Percentiles rank a stretch among this genome's conserved stretches.
phyloP scores from a whole-genome alignment of 2,113 vertebrate species.

The Prunella himalayana region DNA sequence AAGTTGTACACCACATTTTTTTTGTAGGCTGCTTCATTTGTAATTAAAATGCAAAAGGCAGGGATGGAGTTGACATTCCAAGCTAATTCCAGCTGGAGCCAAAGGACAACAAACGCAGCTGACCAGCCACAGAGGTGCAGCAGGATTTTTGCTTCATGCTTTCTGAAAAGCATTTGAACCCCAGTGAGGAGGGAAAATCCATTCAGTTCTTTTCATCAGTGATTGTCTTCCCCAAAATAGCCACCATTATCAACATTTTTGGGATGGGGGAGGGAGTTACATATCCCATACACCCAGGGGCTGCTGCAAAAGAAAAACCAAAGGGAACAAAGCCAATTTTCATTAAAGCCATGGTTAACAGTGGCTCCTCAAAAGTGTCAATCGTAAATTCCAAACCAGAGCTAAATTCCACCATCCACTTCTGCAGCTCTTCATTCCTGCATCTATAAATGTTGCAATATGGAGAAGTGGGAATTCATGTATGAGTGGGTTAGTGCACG shows the following conservation, averaged over 20 bases:
- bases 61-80: slow-evolving; percentile 33
- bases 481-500: background rate
- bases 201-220: background rate
- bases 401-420: background rate
- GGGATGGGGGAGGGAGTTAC: background rate
- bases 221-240: slow-evolving; percentile 30
- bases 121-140: background rate
- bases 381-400: slow-evolving; percentile 29
- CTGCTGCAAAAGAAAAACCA: slow-evolving; percentile 1
- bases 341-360: background rate
- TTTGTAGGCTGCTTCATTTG: slow-evolving; percentile 32
- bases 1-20: background rate
- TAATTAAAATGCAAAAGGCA: slow-evolving; percentile 45
- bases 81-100: slow-evolving; percentile 6
- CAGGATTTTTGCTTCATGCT: slow-evolving; percentile 17
- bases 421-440: background rate
- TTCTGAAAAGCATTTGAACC: slow-evolving; percentile 48
- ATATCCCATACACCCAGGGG: background rate
- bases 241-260: slow-evolving; percentile 8
- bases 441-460: background rate
- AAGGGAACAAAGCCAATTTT: slow-evolving; percentile 57
- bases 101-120: slow-evolving; percentile 1
- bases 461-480: background rate
- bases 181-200: slow-evolving; percentile 12
- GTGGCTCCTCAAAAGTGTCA: background rate